phyloP scores from a whole-genome alignment of 2,113 vertebrate genomes.

The Nothocercus julius region DNA sequence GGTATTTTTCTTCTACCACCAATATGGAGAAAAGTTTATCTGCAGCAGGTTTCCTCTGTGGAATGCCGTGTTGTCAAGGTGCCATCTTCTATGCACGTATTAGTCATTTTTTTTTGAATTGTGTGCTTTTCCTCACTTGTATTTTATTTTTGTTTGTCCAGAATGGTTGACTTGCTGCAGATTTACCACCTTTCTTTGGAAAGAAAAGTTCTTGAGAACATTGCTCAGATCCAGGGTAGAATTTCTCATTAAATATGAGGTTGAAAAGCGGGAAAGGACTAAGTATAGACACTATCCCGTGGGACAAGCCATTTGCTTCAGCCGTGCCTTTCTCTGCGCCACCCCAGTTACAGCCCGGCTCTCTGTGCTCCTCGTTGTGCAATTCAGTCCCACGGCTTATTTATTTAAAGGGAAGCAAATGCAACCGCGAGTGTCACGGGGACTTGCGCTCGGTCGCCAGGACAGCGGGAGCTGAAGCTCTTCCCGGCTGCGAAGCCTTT shows the following conservation, averaged over 20 bases:
- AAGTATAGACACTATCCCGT: neutral
- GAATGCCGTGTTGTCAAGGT: neutral
- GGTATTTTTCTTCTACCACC: neutral
- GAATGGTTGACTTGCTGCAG: neutral
- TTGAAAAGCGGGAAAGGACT: no score
- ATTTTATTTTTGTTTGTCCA: neutral
- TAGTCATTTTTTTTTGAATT: neutral
- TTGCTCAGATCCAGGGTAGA: neutral
- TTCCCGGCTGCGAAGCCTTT: neutral
- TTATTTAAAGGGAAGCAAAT: neutral
- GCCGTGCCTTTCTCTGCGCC: neutral
- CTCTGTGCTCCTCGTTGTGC: neutral
- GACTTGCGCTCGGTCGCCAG: neutral
- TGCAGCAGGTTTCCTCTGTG: neutral
- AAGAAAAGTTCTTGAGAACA: neutral
- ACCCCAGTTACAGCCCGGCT: neutral
- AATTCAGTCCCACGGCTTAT: neutral
- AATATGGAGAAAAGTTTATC: neutral
- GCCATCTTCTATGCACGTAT: neutral
- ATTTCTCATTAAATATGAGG: neutral
- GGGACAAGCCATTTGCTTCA: neutral
- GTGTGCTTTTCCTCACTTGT: neutral
- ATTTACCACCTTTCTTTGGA: neutral
- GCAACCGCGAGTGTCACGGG: neutral
- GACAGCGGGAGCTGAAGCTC: neutral